Conservation (phyloP, 1,140 invertebrate species). For the Ooceraea biroi region DNA sequence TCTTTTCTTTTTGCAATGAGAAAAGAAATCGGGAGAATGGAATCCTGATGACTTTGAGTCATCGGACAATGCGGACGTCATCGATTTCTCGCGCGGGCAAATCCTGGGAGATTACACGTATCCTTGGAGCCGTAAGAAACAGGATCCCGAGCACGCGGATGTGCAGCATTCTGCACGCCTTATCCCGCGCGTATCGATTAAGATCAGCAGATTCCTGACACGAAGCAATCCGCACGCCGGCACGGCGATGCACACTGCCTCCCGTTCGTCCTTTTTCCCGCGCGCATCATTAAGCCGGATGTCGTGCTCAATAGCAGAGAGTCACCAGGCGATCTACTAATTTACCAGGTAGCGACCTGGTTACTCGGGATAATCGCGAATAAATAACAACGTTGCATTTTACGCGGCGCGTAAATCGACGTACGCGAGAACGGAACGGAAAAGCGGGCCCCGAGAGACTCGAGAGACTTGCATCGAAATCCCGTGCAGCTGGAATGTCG, state of each 20-base stretch:
- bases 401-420: constrained; percentile 47
- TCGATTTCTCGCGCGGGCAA: constrained; percentile 46
- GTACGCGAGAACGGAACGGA: constrained; percentile 1
- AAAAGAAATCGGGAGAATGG: constrained; percentile 5
- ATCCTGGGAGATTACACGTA: constrained; percentile 51
- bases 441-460: not conserved
- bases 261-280: constrained; percentile 15
- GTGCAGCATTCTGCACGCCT: constrained; percentile 21
- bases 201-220: constrained; percentile 64
- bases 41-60: constrained; percentile 60
- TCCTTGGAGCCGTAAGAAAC: constrained; percentile 51
- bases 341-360: constrained; percentile 30
- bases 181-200: constrained; percentile 64
- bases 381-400: constrained; percentile 67
- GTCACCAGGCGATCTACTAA: constrained; percentile 30
- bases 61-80: constrained; percentile 65
- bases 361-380: constrained; percentile 58
- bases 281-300: constrained; percentile 62
- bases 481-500: constrained; percentile 40
- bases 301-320: constrained; percentile 18
- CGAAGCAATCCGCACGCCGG: constrained; percentile 54
- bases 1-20: not conserved
- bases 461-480: constrained; percentile 29
- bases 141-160: constrained; percentile 49
- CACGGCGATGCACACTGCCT: constrained; percentile 32